Evolutionary conservation across 2,797 vertebrate species (phyloP), one percentile per base, ranked within the genome.

Genomic region (Tenualosa thibaudeaui): DNA sequence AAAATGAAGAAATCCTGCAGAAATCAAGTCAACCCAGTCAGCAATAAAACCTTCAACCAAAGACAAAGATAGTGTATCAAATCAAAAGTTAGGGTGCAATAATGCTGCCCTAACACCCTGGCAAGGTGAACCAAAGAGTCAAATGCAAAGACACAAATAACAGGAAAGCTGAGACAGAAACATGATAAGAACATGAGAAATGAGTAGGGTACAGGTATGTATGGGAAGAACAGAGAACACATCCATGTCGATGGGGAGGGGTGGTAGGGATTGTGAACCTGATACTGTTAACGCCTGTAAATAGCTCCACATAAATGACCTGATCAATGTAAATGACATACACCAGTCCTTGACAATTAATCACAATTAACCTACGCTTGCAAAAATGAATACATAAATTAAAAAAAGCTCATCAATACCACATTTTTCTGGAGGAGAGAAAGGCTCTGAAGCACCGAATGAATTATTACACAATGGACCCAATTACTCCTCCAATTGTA

Each of bases 261-360:
- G n/a, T 65, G 60, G n/a, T 2, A 31, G 3, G 22, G 56, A 5
- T 60, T 8, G 56, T n/a, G 24, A 37, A 81, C 84, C 60, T 17
- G 81, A 85, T 90, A 81, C 54, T 81, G 83, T 81, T 58, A 31
- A 51, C 83, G 54, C 15, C 85, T 81, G 58, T 86, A 86, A 89
- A 89, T 85, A 89, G 86, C 84, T 46, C 24, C n/a, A 81, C 43
- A 81, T 82, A 65, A 86, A 84, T 43, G 15, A 65, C 81, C 81
- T 37, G 85, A 89, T 88, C 84, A 86, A 88, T 86, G 81, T 31
- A 81, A 81, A 54, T 0, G 24, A 65, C 81, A 75, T 81, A 13
- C 3, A 43, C 60, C 84, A 82, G 49, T 40, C 81, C 82, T 78
- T 43, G 58, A 65, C 62, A 17, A 31, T 31, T 31, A 31, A 6